Evolutionary conservation across 1,140 invertebrate species (phyloP), one percentile per base, ranked within the genome.

Genomic region (Aphelenchoides avenae): DNA sequence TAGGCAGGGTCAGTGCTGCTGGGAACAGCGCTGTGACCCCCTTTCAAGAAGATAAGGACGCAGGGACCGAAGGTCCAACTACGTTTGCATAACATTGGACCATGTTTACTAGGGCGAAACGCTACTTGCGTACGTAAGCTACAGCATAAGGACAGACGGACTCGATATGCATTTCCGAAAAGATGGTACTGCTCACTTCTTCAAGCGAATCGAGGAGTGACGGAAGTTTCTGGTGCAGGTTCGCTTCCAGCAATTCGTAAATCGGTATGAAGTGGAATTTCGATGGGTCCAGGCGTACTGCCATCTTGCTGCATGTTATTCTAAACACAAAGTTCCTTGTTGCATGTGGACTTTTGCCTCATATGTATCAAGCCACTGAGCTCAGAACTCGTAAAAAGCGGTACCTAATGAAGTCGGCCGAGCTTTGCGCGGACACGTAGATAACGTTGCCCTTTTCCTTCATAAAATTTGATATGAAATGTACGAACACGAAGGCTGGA

Each of bases 221-320:
- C n/a, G n/a, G n/a, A n/a, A n/a, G n/a, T n/a, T n/a, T n/a, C n/a
- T n/a, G n/a, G n/a, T n/a, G n/a, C n/a, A n/a, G n/a, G n/a, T n/a
- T n/a, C n/a, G n/a, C n/a, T n/a, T n/a, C n/a, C n/a, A 55, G 22
- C 11, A 54, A 49, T n/a, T 55, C 49, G 1, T 18, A 18, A 13
- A 55, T 20, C 1, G 53, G 30, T 54, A 55, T 30, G 27, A 55
- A 53, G n/a, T 59, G 53, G 30, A 55, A 55, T 4, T 0, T 29
- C 6, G 31, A 44, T 22, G 7, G 13, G 57, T 55, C 55, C 26
- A 53, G 29, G 34, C 53, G 34, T 24, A 53, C 27, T 1, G 47
- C 53, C 53, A 55, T 55, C 57, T 55, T 55, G 53, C 34, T 11
- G 22, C 29, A 54, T 11, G 18, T 15, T 26, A 30, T 60, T 22